Evolutionary conservation across 2,113 vertebrate species (phyloP), one percentile per base, ranked within the genome.

Genomic region (Guaruba guarouba): DNA sequence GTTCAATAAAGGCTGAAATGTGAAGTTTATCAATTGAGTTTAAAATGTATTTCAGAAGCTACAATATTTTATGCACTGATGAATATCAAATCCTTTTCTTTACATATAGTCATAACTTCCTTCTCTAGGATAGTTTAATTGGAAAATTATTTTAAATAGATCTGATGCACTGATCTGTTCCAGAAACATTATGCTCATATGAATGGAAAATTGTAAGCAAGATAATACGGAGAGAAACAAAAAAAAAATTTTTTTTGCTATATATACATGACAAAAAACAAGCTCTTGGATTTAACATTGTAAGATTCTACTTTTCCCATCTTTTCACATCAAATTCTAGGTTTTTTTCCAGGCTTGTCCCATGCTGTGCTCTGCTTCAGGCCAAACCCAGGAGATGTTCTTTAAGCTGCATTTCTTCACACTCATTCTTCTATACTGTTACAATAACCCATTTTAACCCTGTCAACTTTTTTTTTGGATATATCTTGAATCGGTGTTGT

Each of bases 61-160:
- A 83, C 87, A 95, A 46, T 95, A 92, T 95, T 96, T 91, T 93
- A 78, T 90, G 27, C 68, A 75, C 76, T 90, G 82, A 94, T 94
- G 68, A 96, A 71, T 92, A 92, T 68, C 63, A 94, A 94, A 90
- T 90, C 17, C 29, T 92, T 88, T 90, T 94, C 33, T 94, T 92
- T 93, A 93, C 93, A 93, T 95, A 94, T 68, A 92, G 73, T 92
- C 37, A 33, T 90, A 85, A 83, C 86, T 85, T 95, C 88, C 76
- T 92, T 92, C 79, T 88, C 92, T 90, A 95, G 85, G 93, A 96
- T 93, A 90, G 82, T 90, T 96, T 93, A 85, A 96, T 86, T 96
- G 92, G 90, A 94, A 97, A 95, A 95, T 96, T 94, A 71, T 94
- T 96, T 77, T 78, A 90, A 91, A 92, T 83, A 96, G 71, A 90